Percentiles rank a stretch among this genome's conserved stretches.
These are phyloP conservation scores for Pteria penguin DNA, from an alignment of 2,888 invertebrate genomes.

Conservation along the genomic window DNA sequence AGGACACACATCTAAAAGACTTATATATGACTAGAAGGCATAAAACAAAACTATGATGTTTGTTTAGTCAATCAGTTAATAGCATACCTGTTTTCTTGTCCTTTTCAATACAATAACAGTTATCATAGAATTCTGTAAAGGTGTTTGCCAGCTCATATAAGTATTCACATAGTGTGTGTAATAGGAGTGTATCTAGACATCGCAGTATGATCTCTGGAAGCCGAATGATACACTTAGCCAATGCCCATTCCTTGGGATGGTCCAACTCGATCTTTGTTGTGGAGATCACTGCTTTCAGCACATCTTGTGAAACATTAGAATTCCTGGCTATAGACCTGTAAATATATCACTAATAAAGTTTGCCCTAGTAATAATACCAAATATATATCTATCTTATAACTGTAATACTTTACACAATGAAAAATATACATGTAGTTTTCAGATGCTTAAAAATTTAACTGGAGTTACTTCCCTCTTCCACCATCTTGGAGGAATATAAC, in stretches of 20 bases:
- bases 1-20: no score
- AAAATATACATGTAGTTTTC: no score
- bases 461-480: no score
- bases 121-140: conserved; percentile 98
- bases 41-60: no score
- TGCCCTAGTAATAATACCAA: no score
- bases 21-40: no score
- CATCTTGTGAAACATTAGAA: conserved; percentile 79
- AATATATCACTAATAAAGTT: no score
- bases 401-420: no score
- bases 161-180: conserved; percentile 96
- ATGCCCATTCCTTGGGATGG: conserved; percentile 96
- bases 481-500: no score
- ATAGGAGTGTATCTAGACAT: conserved; percentile 89
- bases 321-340: conserved; percentile 81
- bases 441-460: no score
- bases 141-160: conserved; percentile 95
- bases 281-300: conserved; percentile 84
- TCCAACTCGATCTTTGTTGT: conserved; percentile 86
- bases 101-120: conserved; percentile 98
- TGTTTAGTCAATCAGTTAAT: neutral
- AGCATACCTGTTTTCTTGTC: conserved; percentile 83
- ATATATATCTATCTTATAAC: no score
- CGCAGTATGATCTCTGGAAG: conserved; percentile 93
- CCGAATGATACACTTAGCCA: conserved; percentile 87